Evolutionary conservation across 2,888 invertebrate genomes (phyloP), one percentile per base, ranked within the genome.

Genomic region (Dexiosoma caninum): DNA sequence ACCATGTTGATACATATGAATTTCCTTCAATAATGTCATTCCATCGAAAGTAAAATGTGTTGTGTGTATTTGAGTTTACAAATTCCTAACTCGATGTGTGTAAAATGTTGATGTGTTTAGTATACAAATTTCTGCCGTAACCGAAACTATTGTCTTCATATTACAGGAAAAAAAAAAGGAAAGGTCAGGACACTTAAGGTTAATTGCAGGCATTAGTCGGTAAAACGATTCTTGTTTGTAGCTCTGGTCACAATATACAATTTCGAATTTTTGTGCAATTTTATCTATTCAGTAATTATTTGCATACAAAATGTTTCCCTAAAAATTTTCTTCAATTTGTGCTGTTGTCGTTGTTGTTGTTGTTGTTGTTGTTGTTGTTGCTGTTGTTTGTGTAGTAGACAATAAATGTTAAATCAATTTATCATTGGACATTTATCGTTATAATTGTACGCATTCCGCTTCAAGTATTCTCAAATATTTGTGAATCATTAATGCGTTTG

Each of bases 381-480:
- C n/a, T n/a, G n/a, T 16, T 42, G 21, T n/a, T 19, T n/a, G 53
- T 23, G 8, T 19, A 23, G 35, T 35, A 4, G 2, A 53, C 37
- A 23, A 44, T 35, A 14, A 53, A 42, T 40, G 5, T 59, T 21
- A 42, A 49, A 67, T 75, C 16, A 37, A 51, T 78, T 71, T 62
- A 69, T 64, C 46, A 59, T 57, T 51, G 69, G 77, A 69, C 69
- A 66, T 77, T 81, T 77, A 74, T 77, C 64, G 57, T 69, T 72
- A 64, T 81, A 77, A 77, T 77, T 77, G 51, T 77, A n/a, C 53
- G 23, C 23, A 69, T 51, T 72, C 44, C 59, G 69, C 57, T 69
- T 77, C 72, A 72, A 81, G 77, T 81, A 81, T 77, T 70, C 77
- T 74, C 44, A 81, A 81, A 77, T 74, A 81, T 74, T 81, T 81